A percentile compares a stretch with the other conserved stretches of the same genome.
Conservation (phyloP, 2,888 invertebrate genomes). For the Chloroclysta siterata region DNA sequence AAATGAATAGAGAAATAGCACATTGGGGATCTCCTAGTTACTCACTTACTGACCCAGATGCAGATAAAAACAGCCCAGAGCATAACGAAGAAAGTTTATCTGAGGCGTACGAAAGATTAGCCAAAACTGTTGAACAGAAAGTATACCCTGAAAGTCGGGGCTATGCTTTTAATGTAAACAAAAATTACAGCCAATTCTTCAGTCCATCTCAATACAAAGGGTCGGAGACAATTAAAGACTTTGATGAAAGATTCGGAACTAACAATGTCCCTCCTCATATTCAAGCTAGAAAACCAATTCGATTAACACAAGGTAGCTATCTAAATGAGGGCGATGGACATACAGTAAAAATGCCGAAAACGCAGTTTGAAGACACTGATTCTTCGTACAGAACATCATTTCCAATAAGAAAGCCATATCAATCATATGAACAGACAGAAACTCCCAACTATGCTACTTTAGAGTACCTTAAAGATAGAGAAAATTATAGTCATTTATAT, state of each 20-base stretch:
- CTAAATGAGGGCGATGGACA: conserved; percentile 7
- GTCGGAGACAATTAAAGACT: conserved; percentile 13
- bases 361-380: conserved; percentile 23
- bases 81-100: conserved; percentile 45
- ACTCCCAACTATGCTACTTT: conserved; percentile 45
- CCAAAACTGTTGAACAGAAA: conserved; percentile 56
- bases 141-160: conserved; percentile 55
- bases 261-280: conserved; percentile 9
- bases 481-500: conserved; percentile 46
- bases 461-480: conserved; percentile 45
- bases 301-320: conserved; percentile 12
- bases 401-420: conserved; percentile 39
- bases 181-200: conserved; percentile 49
- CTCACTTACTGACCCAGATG: conserved; percentile 1
- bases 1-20: conserved; percentile 18
- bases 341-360: background rate
- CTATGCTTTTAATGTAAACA: conserved; percentile 50
- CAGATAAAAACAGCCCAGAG: conserved; percentile 12
- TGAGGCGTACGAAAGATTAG: conserved; percentile 52
- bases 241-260: conserved; percentile 19
- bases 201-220: conserved; percentile 38
- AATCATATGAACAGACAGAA: conserved; percentile 35
- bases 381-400: conserved; percentile 43
- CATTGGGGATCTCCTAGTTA: conserved; percentile 14
- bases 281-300: conserved; percentile 21